These are phyloP conservation scores for Andrena fulva DNA, from an alignment of 2,888 invertebrate species.

Conservation along the genomic window DNA sequence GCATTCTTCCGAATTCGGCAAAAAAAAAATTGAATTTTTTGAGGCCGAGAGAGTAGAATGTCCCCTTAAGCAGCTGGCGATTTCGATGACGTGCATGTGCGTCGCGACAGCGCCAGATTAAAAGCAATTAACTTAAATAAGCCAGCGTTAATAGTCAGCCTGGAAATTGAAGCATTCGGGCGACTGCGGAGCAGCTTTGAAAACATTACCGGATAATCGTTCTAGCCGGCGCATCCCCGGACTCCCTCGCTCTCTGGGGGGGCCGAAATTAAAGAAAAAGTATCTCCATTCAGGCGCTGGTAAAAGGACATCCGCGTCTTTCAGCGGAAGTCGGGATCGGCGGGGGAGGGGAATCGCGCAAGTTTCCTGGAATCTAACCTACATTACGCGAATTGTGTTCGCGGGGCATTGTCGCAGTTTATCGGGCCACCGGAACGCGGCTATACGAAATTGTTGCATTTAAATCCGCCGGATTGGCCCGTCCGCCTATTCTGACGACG, in stretches of 20 bases:
- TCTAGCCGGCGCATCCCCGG: neutral
- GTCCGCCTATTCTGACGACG: conserved; percentile 8
- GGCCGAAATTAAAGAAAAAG: conserved; percentile 20
- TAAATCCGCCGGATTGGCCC: conserved; percentile 57
- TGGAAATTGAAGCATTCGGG: conserved; percentile 41
- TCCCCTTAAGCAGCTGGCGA: conserved; percentile 41
- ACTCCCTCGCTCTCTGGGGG: neutral
- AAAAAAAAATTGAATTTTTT: too few species aligned
- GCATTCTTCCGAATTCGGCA: too few species aligned
- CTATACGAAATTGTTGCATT: conserved; percentile 48
- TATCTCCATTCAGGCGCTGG: conserved; percentile 12
- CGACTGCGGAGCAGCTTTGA: conserved; percentile 20
- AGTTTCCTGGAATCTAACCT: conserved; percentile 37
- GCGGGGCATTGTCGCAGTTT: conserved; percentile 33
- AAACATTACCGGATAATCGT: conserved; percentile 46
- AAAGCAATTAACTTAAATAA: conserved; percentile 56
- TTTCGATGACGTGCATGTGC: conserved; percentile 6
- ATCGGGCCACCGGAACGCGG: conserved; percentile 26
- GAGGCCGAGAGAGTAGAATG: too few species aligned
- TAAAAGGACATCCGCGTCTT: conserved; percentile 22
- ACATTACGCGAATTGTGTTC: conserved; percentile 41
- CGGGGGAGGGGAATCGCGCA: conserved; percentile 2
- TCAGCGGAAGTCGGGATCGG: conserved; percentile 9
- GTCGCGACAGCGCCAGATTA: conserved; percentile 44
- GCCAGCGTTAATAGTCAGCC: conserved; percentile 49